These are phyloP conservation scores for Merops nubicus DNA, from an alignment of 2,113 vertebrate species.

Conservation along the genomic window DNA sequence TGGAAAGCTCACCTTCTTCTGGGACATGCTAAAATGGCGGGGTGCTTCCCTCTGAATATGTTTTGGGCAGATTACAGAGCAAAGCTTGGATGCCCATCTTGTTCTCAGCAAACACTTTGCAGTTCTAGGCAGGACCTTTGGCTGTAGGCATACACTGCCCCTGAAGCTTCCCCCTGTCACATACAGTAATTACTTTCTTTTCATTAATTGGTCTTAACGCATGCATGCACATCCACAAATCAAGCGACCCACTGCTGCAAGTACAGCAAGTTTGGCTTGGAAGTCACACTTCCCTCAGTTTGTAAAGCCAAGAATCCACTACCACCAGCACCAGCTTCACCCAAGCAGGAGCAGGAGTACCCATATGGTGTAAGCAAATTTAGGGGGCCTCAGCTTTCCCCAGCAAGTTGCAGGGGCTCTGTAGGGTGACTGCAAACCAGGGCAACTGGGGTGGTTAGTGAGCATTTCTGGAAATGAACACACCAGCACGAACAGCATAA, in stretches of 20 bases:
- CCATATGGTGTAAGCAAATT: rapidly evolving
- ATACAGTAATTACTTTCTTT: slow-evolving; percentile 6
- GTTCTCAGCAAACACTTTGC: not conserved
- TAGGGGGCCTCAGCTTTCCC: not conserved
- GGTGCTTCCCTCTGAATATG: not conserved
- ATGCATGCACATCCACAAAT: not conserved
- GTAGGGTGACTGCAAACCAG: rapidly evolving
- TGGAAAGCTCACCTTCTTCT: not conserved
- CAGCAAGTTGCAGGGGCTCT: not conserved
- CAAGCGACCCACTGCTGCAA: rapidly evolving
- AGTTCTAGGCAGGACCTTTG: not conserved
- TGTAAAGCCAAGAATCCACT: not conserved
- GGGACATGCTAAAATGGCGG: rapidly evolving
- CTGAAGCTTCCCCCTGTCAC: not conserved
- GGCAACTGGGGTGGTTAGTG: rapidly evolving
- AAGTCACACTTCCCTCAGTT: rapidly evolving
- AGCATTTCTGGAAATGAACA: not conserved
- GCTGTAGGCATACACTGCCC: not conserved
- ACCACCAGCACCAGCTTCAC: not conserved
- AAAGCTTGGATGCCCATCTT: not conserved
- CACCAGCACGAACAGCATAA: rapidly evolving
- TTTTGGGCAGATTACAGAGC: not conserved
- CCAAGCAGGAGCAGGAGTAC: not conserved
- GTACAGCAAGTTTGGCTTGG: not conserved
- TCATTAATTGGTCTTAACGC: slow-evolving; percentile 32